Evolutionary conservation across 2,113 vertebrate genomes (phyloP), one percentile per base, ranked within the genome.

Genomic region (Turnix velox): DNA sequence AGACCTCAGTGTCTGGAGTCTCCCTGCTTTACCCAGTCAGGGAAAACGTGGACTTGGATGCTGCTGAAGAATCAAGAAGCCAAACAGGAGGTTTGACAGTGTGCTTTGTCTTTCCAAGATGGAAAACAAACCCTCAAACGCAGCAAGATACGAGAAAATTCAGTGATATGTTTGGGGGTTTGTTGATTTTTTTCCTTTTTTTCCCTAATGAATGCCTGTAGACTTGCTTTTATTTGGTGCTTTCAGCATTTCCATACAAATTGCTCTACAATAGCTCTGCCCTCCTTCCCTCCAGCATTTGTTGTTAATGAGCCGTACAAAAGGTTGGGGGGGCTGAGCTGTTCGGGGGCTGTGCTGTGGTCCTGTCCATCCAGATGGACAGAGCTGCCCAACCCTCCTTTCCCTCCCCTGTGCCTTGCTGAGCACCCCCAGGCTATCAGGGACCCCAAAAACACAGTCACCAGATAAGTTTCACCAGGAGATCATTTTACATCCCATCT

Each of bases 161-260:
- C 86, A 71, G 22, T 94, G 63, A 31, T 54, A 25, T 15, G 39
- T 54, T 67, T n/a, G n/a, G n/a, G n/a, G n/a, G n/a, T n/a, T n/a
- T n/a, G n/a, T n/a, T n/a, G n/a, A n/a, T n/a, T n/a, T n/a, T n/a
- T n/a, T n/a, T n/a, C n/a, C n/a, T 45, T 58, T 40, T 57, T 84
- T 93, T 94, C 74, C 25, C 63, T 95, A 76, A 95, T 82, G 85
- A 96, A 93, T 4, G 24, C 63, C 37, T 15, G 18, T 63, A 33
- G 45, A 79, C 74, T 96, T 85, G 52, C 87, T 93, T 93, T 94
- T 91, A 96, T 96, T 96, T 82, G 48, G 52, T 75, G 93, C 93
- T 96, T 95, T 58, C 73, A 30, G 85, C 96, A 97, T 98, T 98
- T 97, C 95, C 97, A 97, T 98, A 97, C 97, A 98, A 97, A 98